Evolutionary conservation across 1,140 invertebrate genomes (phyloP), one percentile per base, ranked within the genome.

Genomic region (Drosophila dunni): DNA sequence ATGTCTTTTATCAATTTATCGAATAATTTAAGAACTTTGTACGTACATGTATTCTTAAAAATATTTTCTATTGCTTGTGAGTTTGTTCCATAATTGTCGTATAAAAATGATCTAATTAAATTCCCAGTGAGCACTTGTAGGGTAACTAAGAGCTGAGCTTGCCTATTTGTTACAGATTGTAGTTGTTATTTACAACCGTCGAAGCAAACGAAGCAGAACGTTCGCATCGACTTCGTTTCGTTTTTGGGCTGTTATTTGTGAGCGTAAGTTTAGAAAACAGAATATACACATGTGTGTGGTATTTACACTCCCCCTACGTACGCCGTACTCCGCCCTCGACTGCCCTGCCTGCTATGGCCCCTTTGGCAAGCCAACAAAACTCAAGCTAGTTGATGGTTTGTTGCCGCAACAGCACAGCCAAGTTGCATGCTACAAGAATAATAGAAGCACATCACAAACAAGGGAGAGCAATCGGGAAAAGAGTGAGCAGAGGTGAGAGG

Each of bases 191-290:
- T 45, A 54, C 62, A 66, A 69, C 61, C 53, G 82, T 61, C 53
- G 70, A 62, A 70, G 63, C 54, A 81, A 88, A 60, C 84, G 74
- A 89, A 89, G 84, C 84, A 89, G 84, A 89, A 89, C 84, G 80
- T 40, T 64, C 51, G 46, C 69, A 58, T 36, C 57, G 51, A 36
- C 53, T 44, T 8, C 51, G 75, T 75, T 75, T 80, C 54, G 50
- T 72, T 74, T 78, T 66, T 44, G 62, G 70, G 33, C 46, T 56
- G 45, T 79, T 79, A 78, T 74, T 63, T 63, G 63, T 69, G 79
- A 48, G 63, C 67, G 72, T 63, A 80, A 77, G 48, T 80, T 88
- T 71, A 75, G 72, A 77, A 86, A 88, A 79, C 74, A 67, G 58
- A 77, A 77, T 53, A 53, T 29, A 29, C 24, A 29, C 6, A 29